These are phyloP conservation scores for Anoura caudifer DNA, from an alignment of 2,113 vertebrate species.

Conservation along the genomic window DNA sequence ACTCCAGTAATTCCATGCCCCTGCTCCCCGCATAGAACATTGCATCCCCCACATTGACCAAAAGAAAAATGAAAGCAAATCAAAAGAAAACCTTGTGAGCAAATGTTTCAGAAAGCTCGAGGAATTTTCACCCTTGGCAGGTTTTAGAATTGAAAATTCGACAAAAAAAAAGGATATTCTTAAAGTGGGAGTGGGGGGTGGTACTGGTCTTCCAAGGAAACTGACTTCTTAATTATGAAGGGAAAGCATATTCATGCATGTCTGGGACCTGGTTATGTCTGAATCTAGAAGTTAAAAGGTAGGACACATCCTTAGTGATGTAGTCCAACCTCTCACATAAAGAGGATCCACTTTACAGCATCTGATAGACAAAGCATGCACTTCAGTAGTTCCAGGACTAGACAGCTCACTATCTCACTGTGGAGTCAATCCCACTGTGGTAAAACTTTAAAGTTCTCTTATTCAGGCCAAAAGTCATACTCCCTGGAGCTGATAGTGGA, in stretches of 20 bases:
- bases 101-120: not conserved
- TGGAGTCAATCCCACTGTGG: not conserved
- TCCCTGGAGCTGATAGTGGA: not conserved
- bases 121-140: not conserved
- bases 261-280: not conserved
- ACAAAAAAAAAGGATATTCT: not conserved
- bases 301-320: not conserved
- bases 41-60: not conserved
- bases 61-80: slow-evolving; percentile 9
- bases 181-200: not conserved
- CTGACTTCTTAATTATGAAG: not conserved
- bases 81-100: slow-evolving; percentile 15
- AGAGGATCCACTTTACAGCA: not conserved
- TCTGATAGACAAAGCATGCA: not conserved
- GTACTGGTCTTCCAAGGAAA: not conserved
- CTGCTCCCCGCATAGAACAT: not conserved
- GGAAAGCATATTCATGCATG: not conserved
- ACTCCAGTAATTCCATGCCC: not conserved
- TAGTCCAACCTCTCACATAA: not conserved
- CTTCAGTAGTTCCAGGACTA: not conserved
- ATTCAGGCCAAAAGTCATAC: not conserved
- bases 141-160: slow-evolving; percentile 8
- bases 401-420: not conserved
- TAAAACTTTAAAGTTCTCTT: not conserved
- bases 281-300: not conserved